Conservation (phyloP, 2,113 vertebrate species). For the Pagrus major region DNA sequence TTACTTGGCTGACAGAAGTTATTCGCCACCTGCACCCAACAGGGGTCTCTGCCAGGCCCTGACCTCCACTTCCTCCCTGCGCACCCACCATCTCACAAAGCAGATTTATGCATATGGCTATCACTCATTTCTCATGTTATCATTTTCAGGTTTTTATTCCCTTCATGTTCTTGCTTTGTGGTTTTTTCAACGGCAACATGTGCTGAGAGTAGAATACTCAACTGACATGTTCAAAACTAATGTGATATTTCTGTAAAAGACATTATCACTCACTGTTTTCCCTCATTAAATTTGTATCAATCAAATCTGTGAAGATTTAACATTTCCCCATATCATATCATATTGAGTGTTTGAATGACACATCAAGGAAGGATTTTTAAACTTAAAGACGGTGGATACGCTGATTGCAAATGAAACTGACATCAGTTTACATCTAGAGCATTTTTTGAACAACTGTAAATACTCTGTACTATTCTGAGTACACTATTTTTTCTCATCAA, state of each 20-base stretch:
- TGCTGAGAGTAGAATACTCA: neutral
- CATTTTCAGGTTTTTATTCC: constrained; percentile 35
- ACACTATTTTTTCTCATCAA: neutral
- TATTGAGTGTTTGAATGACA: neutral
- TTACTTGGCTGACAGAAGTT: constrained; percentile 84
- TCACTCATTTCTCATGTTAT: constrained; percentile 51
- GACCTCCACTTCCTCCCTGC: constrained; percentile 76
- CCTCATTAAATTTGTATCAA: constrained; percentile 12
- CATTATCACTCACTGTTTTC: neutral
- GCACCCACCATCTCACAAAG: constrained; percentile 59
- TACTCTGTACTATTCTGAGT: neutral
- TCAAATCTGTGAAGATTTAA: neutral
- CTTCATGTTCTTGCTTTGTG: constrained; percentile 1
- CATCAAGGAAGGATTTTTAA: neutral
- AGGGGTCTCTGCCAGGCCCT: constrained; percentile 77
- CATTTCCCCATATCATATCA: neutral
- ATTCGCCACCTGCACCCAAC: constrained; percentile 80
- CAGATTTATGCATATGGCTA: constrained; percentile 68
- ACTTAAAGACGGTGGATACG: neutral
- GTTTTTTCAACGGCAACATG: constrained; percentile 6
- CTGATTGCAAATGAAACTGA: neutral
- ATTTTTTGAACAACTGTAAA: neutral
- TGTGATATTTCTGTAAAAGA: neutral
- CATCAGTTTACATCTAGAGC: neutral
- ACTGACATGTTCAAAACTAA: neutral